Percentiles rank a stretch among this genome's conserved stretches.
These are phyloP conservation scores for Dolichoris vasculosae DNA, from an alignment of 1,140 invertebrate species.

Conservation along the genomic window DNA sequence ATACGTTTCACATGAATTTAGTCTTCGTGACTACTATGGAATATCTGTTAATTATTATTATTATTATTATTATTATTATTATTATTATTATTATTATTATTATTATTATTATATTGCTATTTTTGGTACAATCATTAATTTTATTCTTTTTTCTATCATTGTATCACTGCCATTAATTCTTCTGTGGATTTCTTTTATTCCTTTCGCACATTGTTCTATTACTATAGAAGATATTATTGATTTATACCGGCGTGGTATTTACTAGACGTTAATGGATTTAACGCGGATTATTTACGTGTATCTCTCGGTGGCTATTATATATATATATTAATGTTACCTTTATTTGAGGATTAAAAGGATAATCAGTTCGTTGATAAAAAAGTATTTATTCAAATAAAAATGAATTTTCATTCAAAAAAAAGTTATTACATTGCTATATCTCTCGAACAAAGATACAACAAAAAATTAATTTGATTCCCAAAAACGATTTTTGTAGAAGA, in stretches of 20 bases:
- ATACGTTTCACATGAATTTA: background rate
- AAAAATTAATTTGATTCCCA: background rate
- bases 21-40: background rate
- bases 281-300: background rate
- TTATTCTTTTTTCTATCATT: background rate
- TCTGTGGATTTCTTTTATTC: background rate
- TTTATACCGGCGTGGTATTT: background rate
- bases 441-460: background rate
- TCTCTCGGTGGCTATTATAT: background rate
- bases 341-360: background rate
- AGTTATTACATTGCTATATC: background rate
- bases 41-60: conserved; percentile 38
- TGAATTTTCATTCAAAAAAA: background rate
- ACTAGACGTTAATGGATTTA: background rate
- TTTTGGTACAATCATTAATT: conserved; percentile 52
- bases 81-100: conserved; percentile 38
- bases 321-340: background rate
- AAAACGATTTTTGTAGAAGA: background rate
- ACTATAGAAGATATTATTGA: background rate
- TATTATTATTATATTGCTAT: conserved; percentile 50
- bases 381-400: background rate
- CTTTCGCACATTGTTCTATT: background rate
- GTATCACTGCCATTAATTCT: background rate
- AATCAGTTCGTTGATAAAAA: background rate
- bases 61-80: conserved; percentile 59